Conservation (phyloP, 2,797 vertebrate genomes). For the Champsocephalus esox region DNA sequence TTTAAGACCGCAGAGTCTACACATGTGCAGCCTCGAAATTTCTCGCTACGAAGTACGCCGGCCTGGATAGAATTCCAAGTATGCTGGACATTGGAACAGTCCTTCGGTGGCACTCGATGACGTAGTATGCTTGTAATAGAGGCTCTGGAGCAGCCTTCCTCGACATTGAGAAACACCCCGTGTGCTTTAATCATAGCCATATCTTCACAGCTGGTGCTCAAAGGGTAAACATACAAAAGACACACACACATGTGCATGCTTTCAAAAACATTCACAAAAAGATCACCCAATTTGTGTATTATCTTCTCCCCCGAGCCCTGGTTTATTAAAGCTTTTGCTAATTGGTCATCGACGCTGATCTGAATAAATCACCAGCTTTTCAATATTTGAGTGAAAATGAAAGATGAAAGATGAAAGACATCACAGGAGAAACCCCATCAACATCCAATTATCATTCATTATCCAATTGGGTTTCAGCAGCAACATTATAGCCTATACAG, state of each 20-base stretch:
- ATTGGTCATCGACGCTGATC: not conserved
- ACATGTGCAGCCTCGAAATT: no score
- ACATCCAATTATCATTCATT: not conserved
- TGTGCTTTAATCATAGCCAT: conserved; percentile 30
- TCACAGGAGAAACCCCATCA: conserved; percentile 3
- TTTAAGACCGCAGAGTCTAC: no score
- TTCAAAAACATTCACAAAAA: conserved; percentile 4
- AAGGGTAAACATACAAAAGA: conserved; percentile 16
- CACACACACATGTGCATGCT: not conserved
- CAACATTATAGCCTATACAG: not conserved
- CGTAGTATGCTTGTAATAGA: no score
- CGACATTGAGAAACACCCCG: no score
- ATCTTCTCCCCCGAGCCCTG: not conserved
- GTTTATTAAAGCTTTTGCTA: conserved; percentile 9
- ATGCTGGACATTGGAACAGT: no score
- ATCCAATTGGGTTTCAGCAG: not conserved
- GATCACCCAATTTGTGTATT: not conserved
- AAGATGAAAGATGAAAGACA: not conserved
- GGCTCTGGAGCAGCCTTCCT: no score
- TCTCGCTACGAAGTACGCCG: no score
- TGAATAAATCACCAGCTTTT: not conserved
- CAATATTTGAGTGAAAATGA: not conserved
- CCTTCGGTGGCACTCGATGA: no score
- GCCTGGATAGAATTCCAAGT: no score
- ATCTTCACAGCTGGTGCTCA: conserved; percentile 17